Conservation (phyloP, 2,113 vertebrate genomes). For the Seriola quinqueradiata region DNA sequence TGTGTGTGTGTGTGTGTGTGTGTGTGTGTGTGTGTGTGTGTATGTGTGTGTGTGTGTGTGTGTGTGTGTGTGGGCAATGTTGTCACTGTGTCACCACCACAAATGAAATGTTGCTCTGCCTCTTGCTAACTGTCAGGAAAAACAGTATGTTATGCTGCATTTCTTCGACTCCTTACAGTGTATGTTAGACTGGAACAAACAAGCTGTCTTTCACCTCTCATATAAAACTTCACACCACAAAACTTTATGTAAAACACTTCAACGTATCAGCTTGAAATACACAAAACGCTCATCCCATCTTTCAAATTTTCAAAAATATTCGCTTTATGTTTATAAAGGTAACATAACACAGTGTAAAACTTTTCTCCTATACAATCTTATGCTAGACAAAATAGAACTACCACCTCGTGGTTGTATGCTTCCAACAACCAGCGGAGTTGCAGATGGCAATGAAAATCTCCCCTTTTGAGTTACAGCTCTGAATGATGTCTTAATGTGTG, state of each 20-base stretch:
- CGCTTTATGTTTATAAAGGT: neutral
- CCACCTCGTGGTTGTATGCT: too few species aligned
- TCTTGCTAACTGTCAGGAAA: constrained; percentile 39
- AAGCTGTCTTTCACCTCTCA: neutral
- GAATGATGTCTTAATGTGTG: too few species aligned
- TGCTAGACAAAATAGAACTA: too few species aligned
- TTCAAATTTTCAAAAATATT: too few species aligned
- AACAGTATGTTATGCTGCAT: constrained; percentile 19
- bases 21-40: neutral
- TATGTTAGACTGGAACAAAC: neutral
- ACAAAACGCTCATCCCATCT: too few species aligned
- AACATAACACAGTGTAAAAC: neutral
- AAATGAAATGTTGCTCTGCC: constrained; percentile 25
- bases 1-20: too few species aligned
- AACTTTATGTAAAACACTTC: neutral
- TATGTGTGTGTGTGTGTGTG: constrained; percentile 7
- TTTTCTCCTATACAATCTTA: too few species aligned
- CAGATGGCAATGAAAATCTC: too few species aligned
- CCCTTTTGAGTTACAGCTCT: too few species aligned
- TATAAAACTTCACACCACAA: neutral
- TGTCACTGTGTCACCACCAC: constrained; percentile 20
- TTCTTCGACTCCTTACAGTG: neutral
- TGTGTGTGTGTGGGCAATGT: constrained; percentile 13
- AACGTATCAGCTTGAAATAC: neutral
- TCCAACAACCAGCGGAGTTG: too few species aligned